Base-by-base conservation (phyloP, 2,888 invertebrate species). In the Tupiocoris notatus region DNA sequence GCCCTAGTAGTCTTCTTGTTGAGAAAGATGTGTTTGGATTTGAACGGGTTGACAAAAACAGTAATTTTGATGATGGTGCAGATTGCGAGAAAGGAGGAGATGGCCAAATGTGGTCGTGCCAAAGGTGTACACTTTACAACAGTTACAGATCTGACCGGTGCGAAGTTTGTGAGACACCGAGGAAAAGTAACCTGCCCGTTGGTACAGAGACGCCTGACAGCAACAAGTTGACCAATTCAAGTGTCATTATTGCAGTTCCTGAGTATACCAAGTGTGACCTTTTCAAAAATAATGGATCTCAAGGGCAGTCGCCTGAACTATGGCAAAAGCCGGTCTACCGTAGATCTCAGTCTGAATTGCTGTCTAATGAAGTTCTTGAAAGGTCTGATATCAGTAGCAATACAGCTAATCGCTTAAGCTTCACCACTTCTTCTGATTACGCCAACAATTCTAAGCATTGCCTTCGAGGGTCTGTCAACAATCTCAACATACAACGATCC, bases 81-180 rank as follows among this genome's bases (percentile, higher is more conserved):
- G 84, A 84, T 76, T 84, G 84, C 78, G 84, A 84, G 75, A 85
- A 84, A n/a, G 73, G 57, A 16, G 18, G 21, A 24, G 57, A 39
- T 22, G 54, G 54, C 7, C 25, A 18, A 9, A 73, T 23, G 18
- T 86, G 86, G 86, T 83, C 84, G 64, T 86, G 86, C 78, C 84
- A 84, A 79, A 82, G 82, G 81, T 93, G 93, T 83, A 93, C 93
- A 0, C 84, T 93, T 54, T 88, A 91, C 80, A 93, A 93, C 84
- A 86, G 88, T 70, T 87, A 88, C 0, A 87, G 88, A 24, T 86
- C 88, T 78, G 87, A 88, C 3, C 87, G 90, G 78, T 93, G 93
- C 83, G 91, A 91, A 81, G 91, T 92, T 0, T 93, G 93, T 81
- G 88, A 92, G 81, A 88, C 91, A 0, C 92, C 92, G 0, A 85